Evolutionary conservation across 1,140 invertebrate genomes (phyloP), one percentile per base, ranked within the genome.

Genomic region (Asbolus verrucosus): DNA sequence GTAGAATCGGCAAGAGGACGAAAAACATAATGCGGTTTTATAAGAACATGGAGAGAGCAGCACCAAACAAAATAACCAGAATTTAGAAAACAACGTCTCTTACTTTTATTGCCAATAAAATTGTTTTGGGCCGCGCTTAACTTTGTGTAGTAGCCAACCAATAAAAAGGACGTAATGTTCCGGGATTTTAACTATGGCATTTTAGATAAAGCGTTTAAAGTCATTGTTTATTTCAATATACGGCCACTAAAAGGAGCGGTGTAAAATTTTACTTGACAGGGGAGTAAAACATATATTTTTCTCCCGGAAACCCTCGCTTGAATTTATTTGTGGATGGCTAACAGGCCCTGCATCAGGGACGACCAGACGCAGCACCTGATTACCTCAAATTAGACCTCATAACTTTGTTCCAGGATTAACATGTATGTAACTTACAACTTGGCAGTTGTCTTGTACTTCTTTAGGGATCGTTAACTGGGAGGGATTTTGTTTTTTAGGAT

Each of bases 71-170:
- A 50, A 21, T 50, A 50, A 50, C 43, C 43, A 50, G 46, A 54
- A 27, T 54, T 54, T 27, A 27, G 19, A 54, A 54, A 54, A 54
- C 46, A 27, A 27, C 46, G 2, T 65, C 30, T 41, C 27, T 18
- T 59, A 19, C 24, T 59, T 67, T 67, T 67, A 67, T 54, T 67
- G 65, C 38, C 65, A 38, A 67, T 67, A 67, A 67, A 67, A 67
- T 16, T 59, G 46, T 59, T 67, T 24, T 43, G 18, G 54, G 50
- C 14, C 27, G 33, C 61, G 31, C 18, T 65, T 30, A 65, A 65
- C 33, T 65, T 65, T 65, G 38, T 38, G 31, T 59, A 50, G 46
- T 38, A 39, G 65, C 30, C 50, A 36, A 39, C 41, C 65, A 67
- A 54, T 67, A 67, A 67, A 67, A 67, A 19, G 9, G 41, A 54